A percentile compares a stretch with the other conserved stretches of the same genome.
phyloP scores from a whole-genome alignment of 2,113 vertebrate species.

The Colaptes auratus region DNA sequence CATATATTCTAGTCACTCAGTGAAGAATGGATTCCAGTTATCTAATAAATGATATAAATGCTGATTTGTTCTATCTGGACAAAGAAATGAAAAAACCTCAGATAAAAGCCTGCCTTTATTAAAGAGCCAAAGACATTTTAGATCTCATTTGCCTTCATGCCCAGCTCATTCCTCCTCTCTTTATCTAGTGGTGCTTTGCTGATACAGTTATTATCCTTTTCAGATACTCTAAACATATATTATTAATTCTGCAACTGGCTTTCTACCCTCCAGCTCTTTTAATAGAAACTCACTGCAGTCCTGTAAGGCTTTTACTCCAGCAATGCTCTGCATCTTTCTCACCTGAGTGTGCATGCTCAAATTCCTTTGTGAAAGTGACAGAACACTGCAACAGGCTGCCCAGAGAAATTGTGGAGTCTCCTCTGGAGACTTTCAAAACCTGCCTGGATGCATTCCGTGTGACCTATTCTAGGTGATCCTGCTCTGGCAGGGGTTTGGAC shows the following conservation, averaged over 20 bases:
- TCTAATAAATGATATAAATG: constrained; percentile 57
- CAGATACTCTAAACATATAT: constrained; percentile 21
- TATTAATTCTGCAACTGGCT: constrained; percentile 22
- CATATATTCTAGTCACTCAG: constrained; percentile 22
- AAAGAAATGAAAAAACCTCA: constrained; percentile 60
- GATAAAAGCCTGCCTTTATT: constrained; percentile 53
- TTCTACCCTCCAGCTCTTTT: background rate
- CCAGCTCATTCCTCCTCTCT: background rate
- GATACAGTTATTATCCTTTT: constrained; percentile 46
- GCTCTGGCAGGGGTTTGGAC: too few species aligned
- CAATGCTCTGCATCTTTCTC: background rate
- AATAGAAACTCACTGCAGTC: background rate
- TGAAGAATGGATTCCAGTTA: constrained; percentile 52
- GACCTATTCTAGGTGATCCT: too few species aligned
- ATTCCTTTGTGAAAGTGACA: background rate
- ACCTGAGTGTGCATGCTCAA: background rate
- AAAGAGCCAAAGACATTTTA: constrained; percentile 40
- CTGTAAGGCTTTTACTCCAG: background rate
- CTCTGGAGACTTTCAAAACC: too few species aligned
- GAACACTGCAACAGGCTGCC: too few species aligned
- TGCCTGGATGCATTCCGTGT: too few species aligned
- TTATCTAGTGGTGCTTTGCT: constrained; percentile 38
- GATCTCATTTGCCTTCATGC: constrained; percentile 46
- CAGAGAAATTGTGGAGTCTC: too few species aligned
- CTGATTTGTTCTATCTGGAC: constrained; percentile 33